These are phyloP conservation scores for Procavia capensis DNA, from an alignment of 2,113 vertebrate species.

Conservation along the genomic window DNA sequence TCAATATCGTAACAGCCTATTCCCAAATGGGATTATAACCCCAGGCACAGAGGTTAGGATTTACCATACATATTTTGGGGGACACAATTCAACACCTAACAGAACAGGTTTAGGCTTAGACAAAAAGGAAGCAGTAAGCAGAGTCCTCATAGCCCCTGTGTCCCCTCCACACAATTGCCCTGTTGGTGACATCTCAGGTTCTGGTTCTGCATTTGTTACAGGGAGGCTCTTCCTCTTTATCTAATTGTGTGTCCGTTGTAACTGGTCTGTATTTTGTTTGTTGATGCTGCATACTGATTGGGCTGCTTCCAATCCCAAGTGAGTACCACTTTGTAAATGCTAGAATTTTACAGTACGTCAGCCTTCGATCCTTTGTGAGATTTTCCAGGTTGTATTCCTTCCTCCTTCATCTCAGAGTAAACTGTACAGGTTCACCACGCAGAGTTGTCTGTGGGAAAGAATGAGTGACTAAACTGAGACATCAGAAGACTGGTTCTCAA, in stretches of 20 bases:
- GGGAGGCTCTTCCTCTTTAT: background rate
- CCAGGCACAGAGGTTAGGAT: too few species aligned
- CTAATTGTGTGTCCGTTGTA: conserved; percentile 90
- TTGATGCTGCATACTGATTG: conserved; percentile 91
- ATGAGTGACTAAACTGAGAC: conserved; percentile 34
- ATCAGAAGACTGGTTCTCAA: background rate
- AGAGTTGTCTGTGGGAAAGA: background rate
- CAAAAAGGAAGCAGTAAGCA: background rate
- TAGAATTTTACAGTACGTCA: conserved; percentile 79
- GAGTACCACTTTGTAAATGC: conserved; percentile 89
- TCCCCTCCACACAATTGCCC: background rate
- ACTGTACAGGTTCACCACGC: conserved; percentile 45
- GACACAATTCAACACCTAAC: too few species aligned
- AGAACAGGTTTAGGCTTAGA: background rate
- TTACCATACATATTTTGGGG: too few species aligned
- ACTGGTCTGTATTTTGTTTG: conserved; percentile 96
- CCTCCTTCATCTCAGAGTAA: conserved; percentile 52
- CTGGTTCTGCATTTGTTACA: background rate
- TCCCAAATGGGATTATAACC: too few species aligned
- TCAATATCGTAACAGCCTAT: too few species aligned
- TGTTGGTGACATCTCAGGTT: background rate
- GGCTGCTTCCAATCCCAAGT: conserved; percentile 93
- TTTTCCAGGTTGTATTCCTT: conserved; percentile 60
- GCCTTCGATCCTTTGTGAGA: conserved; percentile 66
- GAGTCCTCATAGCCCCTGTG: background rate